These are phyloP conservation scores for Drosophila quasianomalipes DNA, from an alignment of 2,888 invertebrate species.

Conservation along the genomic window DNA sequence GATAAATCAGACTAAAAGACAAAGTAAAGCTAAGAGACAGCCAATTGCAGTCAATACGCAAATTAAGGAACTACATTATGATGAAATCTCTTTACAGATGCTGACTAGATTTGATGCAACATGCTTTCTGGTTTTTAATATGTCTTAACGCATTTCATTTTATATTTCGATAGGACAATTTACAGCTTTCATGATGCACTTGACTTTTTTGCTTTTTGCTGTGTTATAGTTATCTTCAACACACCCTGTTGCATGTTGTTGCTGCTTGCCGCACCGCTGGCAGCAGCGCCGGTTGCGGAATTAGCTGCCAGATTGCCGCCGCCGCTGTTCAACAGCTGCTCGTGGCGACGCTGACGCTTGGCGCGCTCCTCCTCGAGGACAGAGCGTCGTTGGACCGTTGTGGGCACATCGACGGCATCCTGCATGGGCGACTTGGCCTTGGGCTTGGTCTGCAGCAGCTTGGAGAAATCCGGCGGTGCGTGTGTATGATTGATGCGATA, in stretches of 20 bases:
- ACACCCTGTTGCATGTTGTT: slow-evolving; percentile 62
- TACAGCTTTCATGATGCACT: slow-evolving; percentile 1
- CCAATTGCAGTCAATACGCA: neutral
- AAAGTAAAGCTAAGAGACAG: neutral
- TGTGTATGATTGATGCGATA: slow-evolving; percentile 82
- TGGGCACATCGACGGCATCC: slow-evolving; percentile 82
- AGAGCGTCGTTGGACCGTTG: slow-evolving; percentile 81
- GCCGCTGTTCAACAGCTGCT: slow-evolving; percentile 70
- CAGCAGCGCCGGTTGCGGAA: neutral
- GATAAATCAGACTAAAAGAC: neutral
- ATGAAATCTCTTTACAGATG: neutral
- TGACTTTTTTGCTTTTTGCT: slow-evolving; percentile 16
- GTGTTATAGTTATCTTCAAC: slow-evolving; percentile 65
- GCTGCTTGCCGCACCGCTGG: slow-evolving; percentile 7
- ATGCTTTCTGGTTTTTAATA: neutral
- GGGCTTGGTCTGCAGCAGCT: slow-evolving; percentile 82
- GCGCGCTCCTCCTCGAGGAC: slow-evolving; percentile 84
- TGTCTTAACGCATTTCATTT: neutral
- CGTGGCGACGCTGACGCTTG: slow-evolving; percentile 83
- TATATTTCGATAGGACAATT: slow-evolving; percentile 28
- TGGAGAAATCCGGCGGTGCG: slow-evolving; percentile 84
- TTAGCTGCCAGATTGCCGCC: slow-evolving; percentile 1
- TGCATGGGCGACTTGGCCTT: slow-evolving; percentile 84
- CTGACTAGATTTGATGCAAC: neutral
- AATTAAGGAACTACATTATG: neutral